Evolutionary conservation across 1,140 invertebrate genomes (phyloP).

Genomic region (Druon quercuslanigerum): DNA sequence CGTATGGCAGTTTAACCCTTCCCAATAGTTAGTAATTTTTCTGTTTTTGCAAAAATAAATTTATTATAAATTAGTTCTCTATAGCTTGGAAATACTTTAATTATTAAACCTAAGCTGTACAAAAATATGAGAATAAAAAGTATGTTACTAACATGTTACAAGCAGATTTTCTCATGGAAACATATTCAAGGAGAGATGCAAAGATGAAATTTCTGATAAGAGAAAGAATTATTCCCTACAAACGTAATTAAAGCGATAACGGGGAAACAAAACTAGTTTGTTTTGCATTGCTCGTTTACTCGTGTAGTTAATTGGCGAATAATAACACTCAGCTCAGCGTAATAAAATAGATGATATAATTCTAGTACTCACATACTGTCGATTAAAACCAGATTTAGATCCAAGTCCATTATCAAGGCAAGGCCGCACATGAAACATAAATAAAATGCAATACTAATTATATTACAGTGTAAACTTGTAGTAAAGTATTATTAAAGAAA

Average conservation of each 20-base stretch:
- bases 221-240: not conserved
- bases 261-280: conserved; percentile 15
- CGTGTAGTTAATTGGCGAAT: conserved; percentile 8
- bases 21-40: no score
- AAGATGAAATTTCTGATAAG: conserved; percentile 9
- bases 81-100: no score
- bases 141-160: not conserved
- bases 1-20: no score
- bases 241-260: not conserved
- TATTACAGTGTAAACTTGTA: conserved; percentile 8
- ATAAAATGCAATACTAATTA: conserved; percentile 54
- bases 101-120: no score
- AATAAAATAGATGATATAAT: conserved; percentile 32
- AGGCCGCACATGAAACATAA: conserved; percentile 56
- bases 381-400: conserved; percentile 40
- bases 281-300: conserved; percentile 1
- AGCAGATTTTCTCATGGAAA: conserved; percentile 32
- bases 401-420: conserved; percentile 39
- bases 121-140: no score
- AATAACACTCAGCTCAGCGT: conserved; percentile 16
- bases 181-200: conserved; percentile 15
- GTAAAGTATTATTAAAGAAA: not conserved
- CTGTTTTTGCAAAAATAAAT: no score
- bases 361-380: conserved; percentile 57
- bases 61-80: no score